Evolutionary conservation across 2,888 invertebrate genomes (phyloP).

Genomic region (Cecidostiba fungosa): DNA sequence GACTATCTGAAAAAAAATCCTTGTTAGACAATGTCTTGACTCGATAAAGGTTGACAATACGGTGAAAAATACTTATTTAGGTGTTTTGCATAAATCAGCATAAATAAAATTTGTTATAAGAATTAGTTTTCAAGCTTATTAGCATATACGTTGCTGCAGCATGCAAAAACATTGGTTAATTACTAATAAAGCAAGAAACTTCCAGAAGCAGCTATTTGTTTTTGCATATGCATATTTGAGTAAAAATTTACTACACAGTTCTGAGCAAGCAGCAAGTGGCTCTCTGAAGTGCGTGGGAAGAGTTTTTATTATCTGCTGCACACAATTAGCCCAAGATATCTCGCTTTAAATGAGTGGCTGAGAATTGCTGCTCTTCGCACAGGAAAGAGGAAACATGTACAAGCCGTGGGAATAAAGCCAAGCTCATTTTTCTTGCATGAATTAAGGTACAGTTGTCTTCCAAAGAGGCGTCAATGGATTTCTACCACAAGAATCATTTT

Average conservation of each 20-base stretch:
- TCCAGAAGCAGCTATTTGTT: constrained; percentile 39
- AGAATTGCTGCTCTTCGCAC: constrained; percentile 74
- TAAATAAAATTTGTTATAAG: neutral
- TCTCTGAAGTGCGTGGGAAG: constrained; percentile 72
- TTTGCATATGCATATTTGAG: constrained; percentile 42
- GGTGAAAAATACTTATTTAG: neutral
- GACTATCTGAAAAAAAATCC: constrained; percentile 26
- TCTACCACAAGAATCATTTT: constrained; percentile 45
- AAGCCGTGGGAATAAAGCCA: constrained; percentile 76
- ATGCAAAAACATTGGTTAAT: constrained; percentile 22
- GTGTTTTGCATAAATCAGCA: neutral
- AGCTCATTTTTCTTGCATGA: constrained; percentile 75
- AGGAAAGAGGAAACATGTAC: constrained; percentile 76
- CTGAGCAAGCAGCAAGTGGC: constrained; percentile 36
- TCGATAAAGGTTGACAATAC: too few relatives aligned
- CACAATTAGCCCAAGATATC: constrained; percentile 77
- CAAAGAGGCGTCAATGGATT: constrained; percentile 45
- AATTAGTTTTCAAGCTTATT: neutral
- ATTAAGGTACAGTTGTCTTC: constrained; percentile 69
- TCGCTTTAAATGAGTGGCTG: constrained; percentile 74
- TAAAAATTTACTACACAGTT: constrained; percentile 35
- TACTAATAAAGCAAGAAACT: constrained; percentile 32
- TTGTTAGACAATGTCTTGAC: too few relatives aligned
- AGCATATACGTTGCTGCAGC: neutral
- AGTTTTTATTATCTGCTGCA: constrained; percentile 72